Base-by-base conservation (phyloP, 2,888 invertebrate genomes). In the Trimorus sp. region DNA sequence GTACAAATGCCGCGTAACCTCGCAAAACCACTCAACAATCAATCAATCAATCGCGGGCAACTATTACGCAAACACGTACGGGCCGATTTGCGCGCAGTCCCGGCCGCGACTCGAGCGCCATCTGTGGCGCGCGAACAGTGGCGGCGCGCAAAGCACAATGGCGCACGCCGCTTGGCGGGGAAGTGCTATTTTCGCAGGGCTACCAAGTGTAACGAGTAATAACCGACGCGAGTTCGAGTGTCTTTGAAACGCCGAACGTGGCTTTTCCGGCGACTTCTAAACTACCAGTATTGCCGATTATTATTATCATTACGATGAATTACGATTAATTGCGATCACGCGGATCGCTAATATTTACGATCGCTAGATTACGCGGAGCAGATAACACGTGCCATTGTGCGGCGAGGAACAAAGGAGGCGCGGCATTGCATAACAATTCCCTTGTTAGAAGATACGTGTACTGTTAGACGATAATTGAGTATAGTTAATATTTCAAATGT, bases 401-500 rank as follows among this genome's bases (percentile, higher is more conserved):
- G 88, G 89, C 87, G 87, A 88, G 87, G 87, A 85, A 84, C 84
- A 83, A 87, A 66, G 88, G 87, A 87, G 89, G 88, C 85, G 88
- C 88, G 88, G 87, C 80, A 81, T 81, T 81, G 86, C 87, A 85
- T 88, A 88, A 87, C 86, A 86, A 88, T 85, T 89, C 88, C 88
- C 89, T 87, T 88, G 86, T 88, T 90, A 89, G 86, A n/a, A 87
- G 86, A 88, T 88, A 85, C 86, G 88, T 88, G 89, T 88, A 87
- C 87, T 88, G 88, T 90, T 89, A 89, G 89, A 87, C 79, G 85
- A 85, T 87, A 69, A 75, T 69, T 87, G 86, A 83, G 86, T 88
- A 89, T 89, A 89, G 87, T 87, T 87, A 87, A 87, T 88, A 89
- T 89, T 88, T 90, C 88, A 88, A 88, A 88, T 88, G 89, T 91